A percentile compares a stretch with the other conserved stretches of the same genome.
phyloP scores from a whole-genome alignment of 2,888 invertebrate genomes.

The Cheilosia impressa region DNA sequence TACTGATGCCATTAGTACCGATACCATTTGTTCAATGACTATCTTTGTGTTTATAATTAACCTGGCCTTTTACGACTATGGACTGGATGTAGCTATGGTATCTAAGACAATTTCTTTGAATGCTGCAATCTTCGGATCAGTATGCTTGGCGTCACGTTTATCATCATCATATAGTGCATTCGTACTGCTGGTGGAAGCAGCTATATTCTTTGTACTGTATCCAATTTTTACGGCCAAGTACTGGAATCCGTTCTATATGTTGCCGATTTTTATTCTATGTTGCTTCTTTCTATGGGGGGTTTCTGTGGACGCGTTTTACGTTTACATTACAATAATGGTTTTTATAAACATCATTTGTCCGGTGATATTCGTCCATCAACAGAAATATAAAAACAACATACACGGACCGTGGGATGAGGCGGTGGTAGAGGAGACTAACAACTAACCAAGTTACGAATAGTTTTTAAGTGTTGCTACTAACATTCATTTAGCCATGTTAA shows the following conservation, averaged over 20 bases:
- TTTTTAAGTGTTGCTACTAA: slow-evolving; percentile 64
- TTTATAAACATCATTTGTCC: slow-evolving; percentile 91
- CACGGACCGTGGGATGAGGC: slow-evolving; percentile 99
- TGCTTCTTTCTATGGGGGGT: slow-evolving; percentile 85
- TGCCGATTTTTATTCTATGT: slow-evolving; percentile 84
- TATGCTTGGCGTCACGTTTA: slow-evolving; percentile 96
- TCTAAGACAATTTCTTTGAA: slow-evolving; percentile 96
- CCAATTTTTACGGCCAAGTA: slow-evolving; percentile 90
- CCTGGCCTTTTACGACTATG: slow-evolving; percentile 96
- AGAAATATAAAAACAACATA: slow-evolving; percentile 94
- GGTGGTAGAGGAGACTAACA: slow-evolving; percentile 86
- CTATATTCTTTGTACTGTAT: slow-evolving; percentile 94
- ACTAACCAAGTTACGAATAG: slow-evolving; percentile 79
- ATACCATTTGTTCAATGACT: slow-evolving; percentile 97
- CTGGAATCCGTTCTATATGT: slow-evolving; percentile 85
- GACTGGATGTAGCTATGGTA: slow-evolving; percentile 92
- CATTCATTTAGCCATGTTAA: background rate
- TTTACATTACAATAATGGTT: slow-evolving; percentile 86
- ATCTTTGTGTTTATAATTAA: slow-evolving; percentile 94
- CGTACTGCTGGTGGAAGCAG: slow-evolving; percentile 93
- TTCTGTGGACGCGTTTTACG: slow-evolving; percentile 85
- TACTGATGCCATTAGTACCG: slow-evolving; percentile 98
- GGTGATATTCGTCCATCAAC: slow-evolving; percentile 89
- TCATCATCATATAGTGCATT: slow-evolving; percentile 94
- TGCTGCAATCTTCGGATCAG: slow-evolving; percentile 96